Evolutionary conservation across 2,888 invertebrate species (phyloP), one percentile per base, ranked within the genome.

Genomic region (Yponomeuta sedellus): DNA sequence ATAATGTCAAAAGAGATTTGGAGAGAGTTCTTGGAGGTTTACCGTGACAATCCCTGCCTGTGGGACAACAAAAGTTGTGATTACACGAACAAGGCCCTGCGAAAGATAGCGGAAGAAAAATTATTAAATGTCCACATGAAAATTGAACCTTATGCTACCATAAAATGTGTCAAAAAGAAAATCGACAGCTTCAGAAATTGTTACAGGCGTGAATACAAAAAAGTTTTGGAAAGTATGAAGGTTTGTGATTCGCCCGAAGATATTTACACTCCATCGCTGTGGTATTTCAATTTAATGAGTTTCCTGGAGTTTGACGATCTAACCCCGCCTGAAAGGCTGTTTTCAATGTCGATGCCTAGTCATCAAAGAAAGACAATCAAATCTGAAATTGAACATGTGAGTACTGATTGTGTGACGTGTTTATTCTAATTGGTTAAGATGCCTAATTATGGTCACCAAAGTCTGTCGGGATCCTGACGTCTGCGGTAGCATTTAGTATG

Each of bases 111-210:
- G 6, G 68, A 69, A 10, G 57, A 67, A 1, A 20, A 65, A 44
- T 62, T 69, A 57, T 16, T 68, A 10, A 39, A 65, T 56, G 67
- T 66, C 64, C 67, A 66, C 59, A 34, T 62, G 40, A 67, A 64
- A 59, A 52, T 69, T 28, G 69, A 68, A 8, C 66, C 66, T 10
- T 4, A 20, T 2, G 69, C 66, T 2, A 68, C 69, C 22, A 11
- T 69, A 16, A 65, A 67, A 11, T 66, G 64, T 64, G 68, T 69
- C 1, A 69, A 69, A 40, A 68, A 59, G 66, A 69, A 69, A 44
- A 68, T 69, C 39, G 69, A 69, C 39, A 16, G 62, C 4, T 68
- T 69, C n/a, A 67, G 69, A n/a, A 67, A 65, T 34, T 65, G 69
- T 11, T 69, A 65, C 22, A 64, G 69, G 52, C 64, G 69, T 58